Conservation (phyloP, 1,140 invertebrate species). For the Magallana ariakensis region DNA sequence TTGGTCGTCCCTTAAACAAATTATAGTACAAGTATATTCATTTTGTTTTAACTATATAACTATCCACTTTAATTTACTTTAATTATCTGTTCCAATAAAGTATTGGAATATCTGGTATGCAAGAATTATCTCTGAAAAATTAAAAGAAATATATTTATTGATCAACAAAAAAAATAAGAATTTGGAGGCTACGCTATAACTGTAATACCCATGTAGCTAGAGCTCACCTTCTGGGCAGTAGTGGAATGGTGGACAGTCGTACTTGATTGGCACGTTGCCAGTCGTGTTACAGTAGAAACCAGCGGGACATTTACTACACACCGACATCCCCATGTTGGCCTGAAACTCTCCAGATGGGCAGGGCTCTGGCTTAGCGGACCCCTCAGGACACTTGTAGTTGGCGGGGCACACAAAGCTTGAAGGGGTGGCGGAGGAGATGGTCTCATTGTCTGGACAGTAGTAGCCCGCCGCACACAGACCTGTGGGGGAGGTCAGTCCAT, state of each 20-base stretch:
- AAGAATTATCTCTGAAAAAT: no score
- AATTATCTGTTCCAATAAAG: no score
- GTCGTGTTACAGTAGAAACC: conserved; percentile 75
- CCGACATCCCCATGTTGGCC: conserved; percentile 67
- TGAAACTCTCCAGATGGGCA: conserved; percentile 77
- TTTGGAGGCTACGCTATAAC: no score
- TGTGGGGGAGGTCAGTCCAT: conserved; percentile 70
- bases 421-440: conserved; percentile 69
- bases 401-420: conserved; percentile 67
- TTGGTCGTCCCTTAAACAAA: conserved; percentile 66
- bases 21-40: no score
- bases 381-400: conserved; percentile 74
- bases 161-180: no score
- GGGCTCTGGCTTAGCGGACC: conserved; percentile 73
- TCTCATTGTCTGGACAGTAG: conserved; percentile 76
- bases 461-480: conserved; percentile 72
- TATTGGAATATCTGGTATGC: no score
- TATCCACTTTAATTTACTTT: no score
- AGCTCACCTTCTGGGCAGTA: conserved; percentile 67
- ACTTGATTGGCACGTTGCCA: conserved; percentile 55
- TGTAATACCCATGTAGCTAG: no score
- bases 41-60: no score
- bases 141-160: no score
- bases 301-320: conserved; percentile 74
- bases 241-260: conserved; percentile 69